phyloP scores from a whole-genome alignment of 2,113 vertebrate genomes.

The Heteronetta atricapilla region DNA sequence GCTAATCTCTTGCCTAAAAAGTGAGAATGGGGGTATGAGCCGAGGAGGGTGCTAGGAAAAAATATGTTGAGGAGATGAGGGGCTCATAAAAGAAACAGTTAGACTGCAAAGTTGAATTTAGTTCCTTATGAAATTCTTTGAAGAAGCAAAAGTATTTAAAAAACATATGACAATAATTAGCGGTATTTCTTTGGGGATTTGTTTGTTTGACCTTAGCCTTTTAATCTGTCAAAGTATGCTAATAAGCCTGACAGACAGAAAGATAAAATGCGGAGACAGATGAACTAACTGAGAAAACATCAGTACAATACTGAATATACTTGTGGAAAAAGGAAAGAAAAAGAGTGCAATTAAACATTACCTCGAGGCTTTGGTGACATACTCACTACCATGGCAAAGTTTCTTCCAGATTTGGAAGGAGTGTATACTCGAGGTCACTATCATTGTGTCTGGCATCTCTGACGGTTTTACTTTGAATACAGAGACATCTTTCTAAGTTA shows the following conservation, averaged over 20 bases:
- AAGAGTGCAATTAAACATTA: conserved; percentile 24
- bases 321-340: conserved; percentile 6
- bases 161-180: conserved; percentile 81
- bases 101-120: conserved; percentile 68
- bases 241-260: conserved; percentile 75
- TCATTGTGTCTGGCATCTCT: background rate
- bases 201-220: conserved; percentile 81
- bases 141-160: conserved; percentile 78
- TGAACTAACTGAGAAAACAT: conserved; percentile 52
- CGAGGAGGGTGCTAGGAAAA: background rate
- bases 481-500: background rate
- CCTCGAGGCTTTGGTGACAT: conserved; percentile 33
- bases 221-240: conserved; percentile 82
- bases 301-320: conserved; percentile 61
- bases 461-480: background rate
- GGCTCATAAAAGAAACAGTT: conserved; percentile 62
- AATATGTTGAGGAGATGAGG: background rate
- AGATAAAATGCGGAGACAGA: conserved; percentile 73
- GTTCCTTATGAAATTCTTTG: conserved; percentile 76
- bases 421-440: background rate
- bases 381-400: background rate
- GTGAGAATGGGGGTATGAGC: background rate
- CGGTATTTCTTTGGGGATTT: conserved; percentile 79
- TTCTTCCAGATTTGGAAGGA: conserved; percentile 20
- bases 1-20: background rate